A percentile compares a stretch with the other conserved stretches of the same genome.
Conservation (phyloP, 2,888 invertebrate species). For the Belgica antarctica region DNA sequence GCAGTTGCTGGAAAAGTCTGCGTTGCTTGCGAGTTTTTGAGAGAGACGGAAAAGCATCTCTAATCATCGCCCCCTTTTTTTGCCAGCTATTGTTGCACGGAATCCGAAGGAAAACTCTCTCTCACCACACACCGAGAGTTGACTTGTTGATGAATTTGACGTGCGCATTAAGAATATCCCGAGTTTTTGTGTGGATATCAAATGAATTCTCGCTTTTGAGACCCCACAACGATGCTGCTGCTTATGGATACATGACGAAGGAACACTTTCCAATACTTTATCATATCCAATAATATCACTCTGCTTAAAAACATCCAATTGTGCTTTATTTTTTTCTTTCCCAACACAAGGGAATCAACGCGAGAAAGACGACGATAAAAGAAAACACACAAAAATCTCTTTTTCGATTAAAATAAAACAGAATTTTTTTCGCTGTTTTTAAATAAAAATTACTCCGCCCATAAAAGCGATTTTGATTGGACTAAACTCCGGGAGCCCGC, state of each 20-base stretch:
- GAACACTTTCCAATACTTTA: slow-evolving; percentile 40
- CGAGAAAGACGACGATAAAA: slow-evolving; percentile 23
- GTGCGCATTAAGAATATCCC: slow-evolving; percentile 41
- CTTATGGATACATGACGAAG: slow-evolving; percentile 15
- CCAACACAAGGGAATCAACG: not conserved
- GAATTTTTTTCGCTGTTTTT: slow-evolving; percentile 43
- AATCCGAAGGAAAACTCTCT: slow-evolving; percentile 1
- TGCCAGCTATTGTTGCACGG: not conserved
- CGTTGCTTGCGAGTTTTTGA: slow-evolving; percentile 18
- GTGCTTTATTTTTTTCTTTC: not conserved
- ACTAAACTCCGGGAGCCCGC: slow-evolving; percentile 42
- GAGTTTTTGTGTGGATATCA: slow-evolving; percentile 10
- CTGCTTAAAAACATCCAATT: not conserved
- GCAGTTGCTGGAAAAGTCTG: slow-evolving; percentile 20
- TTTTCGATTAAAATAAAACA: slow-evolving; percentile 42
- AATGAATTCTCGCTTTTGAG: not conserved
- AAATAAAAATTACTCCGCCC: slow-evolving; percentile 43
- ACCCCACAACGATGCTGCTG: not conserved
- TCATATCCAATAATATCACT: slow-evolving; percentile 41
- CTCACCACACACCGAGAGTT: slow-evolving; percentile 24
- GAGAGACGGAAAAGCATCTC: slow-evolving; percentile 22
- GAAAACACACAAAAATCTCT: slow-evolving; percentile 41
- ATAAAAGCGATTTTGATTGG: slow-evolving; percentile 44
- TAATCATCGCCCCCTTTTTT: slow-evolving; percentile 31
- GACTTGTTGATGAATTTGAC: slow-evolving; percentile 43